Evolutionary conservation across 2,888 invertebrate genomes (phyloP).

Genomic region (Machimus rusticus): DNA sequence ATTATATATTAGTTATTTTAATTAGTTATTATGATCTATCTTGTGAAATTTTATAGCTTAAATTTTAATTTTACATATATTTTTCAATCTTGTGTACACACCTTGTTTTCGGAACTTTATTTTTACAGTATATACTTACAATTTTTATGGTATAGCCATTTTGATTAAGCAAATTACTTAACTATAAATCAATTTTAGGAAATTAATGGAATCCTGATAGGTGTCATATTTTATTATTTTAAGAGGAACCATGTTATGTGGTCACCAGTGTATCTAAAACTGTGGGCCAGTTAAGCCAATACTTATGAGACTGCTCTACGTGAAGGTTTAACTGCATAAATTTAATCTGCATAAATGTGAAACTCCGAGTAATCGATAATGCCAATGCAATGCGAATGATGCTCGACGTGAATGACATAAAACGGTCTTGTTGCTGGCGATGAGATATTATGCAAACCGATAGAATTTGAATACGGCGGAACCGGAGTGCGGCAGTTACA

Average conservation of each 20-base stretch:
- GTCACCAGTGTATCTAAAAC: neutral
- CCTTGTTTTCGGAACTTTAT: too few species aligned
- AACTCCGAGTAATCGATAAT: neutral
- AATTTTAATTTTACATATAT: too few species aligned
- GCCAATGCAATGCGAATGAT: neutral
- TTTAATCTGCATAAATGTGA: neutral
- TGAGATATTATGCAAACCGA: neutral
- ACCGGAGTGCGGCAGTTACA: neutral
- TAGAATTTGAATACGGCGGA: neutral
- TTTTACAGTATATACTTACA: too few species aligned
- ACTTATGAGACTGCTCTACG: neutral
- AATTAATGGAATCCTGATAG: too few species aligned
- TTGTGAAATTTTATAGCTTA: too few species aligned
- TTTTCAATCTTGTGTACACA: too few species aligned
- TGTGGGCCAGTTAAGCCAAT: neutral
- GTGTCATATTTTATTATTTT: neutral
- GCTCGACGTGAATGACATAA: neutral
- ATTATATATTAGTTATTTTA: too few species aligned
- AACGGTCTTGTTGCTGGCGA: neutral
- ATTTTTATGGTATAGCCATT: too few species aligned
- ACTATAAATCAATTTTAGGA: too few species aligned
- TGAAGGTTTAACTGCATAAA: neutral
- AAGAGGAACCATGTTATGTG: neutral
- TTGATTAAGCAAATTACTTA: too few species aligned
- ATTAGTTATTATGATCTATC: too few species aligned